Evolutionary conservation across 2,888 invertebrate genomes (phyloP), one percentile per base, ranked within the genome.

Genomic region (Timandra comae): DNA sequence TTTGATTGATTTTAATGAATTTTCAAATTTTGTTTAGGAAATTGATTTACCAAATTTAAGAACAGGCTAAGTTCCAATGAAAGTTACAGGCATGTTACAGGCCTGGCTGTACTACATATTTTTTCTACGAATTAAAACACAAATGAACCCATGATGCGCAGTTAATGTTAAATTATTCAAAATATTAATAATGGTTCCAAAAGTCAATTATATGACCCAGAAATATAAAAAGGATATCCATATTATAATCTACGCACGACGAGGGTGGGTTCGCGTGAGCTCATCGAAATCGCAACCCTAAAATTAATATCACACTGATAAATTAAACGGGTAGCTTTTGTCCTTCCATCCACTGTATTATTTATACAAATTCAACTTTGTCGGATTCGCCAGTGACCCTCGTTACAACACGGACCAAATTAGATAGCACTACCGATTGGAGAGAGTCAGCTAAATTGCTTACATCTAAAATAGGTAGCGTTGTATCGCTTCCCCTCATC

Each of bases 221-320:
- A 16, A 16, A 47, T 52, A 54, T 49, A 47, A 59, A 47, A 41
- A 51, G 48, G 45, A 53, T 54, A 63, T 78, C 74, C 72, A 77
- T 52, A 60, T 11, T 24, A 24, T 34, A 34, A 40, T 38, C 57
- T 49, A 53, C 47, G 50, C 49, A 52, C 56, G 50, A 47, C 46
- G 61, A 52, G 59, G 65, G 63, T 49, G 56, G 60, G 53, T 54
- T 56, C 54, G 56, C 57, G 54, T 60, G 63, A 69, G 63, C 58
- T 46, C 61, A 51, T 50, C 59, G 56, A 61, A 70, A 70, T 70
- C 68, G 59, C 67, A 63, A 69, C 71, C 75, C 76, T 64, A 53
- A 69, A 73, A 75, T 73, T 71, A 71, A 72, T 71, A 74, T 67
- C 46, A 74, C 56, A 49, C 72, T 56, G 65, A 65, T 49, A 73